phyloP scores from a whole-genome alignment of 1,140 invertebrate genomes.

The Aphidius gifuensis region DNA sequence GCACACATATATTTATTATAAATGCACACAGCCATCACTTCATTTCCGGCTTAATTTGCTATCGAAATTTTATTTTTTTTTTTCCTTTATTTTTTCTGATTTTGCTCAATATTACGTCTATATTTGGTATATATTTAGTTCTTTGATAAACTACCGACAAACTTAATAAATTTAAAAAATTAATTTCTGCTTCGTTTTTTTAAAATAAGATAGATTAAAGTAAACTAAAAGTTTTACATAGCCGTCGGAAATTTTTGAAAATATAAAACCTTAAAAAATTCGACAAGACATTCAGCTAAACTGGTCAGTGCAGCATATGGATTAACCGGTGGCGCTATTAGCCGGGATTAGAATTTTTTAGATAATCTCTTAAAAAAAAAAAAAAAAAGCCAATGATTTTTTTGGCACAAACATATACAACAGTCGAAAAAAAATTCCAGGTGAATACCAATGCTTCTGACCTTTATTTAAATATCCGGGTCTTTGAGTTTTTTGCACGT shows the following conservation, averaged over 20 bases:
- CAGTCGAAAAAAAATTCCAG: conserved; percentile 22
- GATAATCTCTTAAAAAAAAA: conserved; percentile 6
- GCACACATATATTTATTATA: conserved; percentile 7
- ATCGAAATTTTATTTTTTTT: neutral
- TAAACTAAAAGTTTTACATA: no score
- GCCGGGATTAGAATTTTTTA: conserved; percentile 18
- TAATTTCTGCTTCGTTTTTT: no score
- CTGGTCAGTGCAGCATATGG: neutral
- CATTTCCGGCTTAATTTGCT: neutral
- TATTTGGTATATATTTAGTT: no score
- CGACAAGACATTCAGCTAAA: no score
- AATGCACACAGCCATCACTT: neutral
- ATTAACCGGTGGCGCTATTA: conserved; percentile 35
- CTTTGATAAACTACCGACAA: no score
- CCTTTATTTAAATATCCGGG: conserved; percentile 32
- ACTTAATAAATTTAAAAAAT: no score
- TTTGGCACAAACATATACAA: conserved; percentile 11
- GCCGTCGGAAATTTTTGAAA: no score
- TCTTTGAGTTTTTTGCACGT: conserved; percentile 31
- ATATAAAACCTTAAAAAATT: no score
- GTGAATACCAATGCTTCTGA: conserved; percentile 9
- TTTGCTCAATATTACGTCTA: neutral
- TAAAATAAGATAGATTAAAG: no score
- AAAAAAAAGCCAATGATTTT: conserved; percentile 8
- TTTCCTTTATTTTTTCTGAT: conserved; percentile 6